phyloP scores from a whole-genome alignment of 2,113 vertebrate genomes.

The Alexandromys fortis region DNA sequence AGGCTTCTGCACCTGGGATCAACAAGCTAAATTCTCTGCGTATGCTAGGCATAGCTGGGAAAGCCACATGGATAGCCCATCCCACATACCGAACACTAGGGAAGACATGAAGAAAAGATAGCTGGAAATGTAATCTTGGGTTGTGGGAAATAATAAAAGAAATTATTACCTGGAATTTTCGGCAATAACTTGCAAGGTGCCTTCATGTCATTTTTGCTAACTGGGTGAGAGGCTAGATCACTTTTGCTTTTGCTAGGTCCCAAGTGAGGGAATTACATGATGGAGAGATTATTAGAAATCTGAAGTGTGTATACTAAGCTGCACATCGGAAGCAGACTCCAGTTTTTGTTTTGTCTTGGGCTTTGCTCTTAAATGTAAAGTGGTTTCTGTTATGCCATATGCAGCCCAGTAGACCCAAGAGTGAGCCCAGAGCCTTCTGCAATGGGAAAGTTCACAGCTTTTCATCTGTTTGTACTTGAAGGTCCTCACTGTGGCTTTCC shows the following conservation, averaged over 20 bases:
- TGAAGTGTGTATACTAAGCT: background rate
- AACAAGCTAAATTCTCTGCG: background rate
- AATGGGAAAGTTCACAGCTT: background rate
- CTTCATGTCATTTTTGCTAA: background rate
- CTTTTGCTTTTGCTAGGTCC: background rate
- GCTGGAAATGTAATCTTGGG: background rate
- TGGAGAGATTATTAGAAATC: background rate
- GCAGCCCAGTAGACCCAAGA: background rate
- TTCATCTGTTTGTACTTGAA: background rate
- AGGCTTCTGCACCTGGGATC: background rate
- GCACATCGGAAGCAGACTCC: background rate
- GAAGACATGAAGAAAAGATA: background rate
- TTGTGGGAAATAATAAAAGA: background rate
- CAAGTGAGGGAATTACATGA: background rate
- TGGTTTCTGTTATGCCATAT: background rate
- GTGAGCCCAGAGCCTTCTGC: background rate
- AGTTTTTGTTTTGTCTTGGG: background rate
- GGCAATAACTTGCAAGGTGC: background rate
- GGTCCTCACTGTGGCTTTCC: background rate
- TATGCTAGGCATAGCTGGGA: background rate
- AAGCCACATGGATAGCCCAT: rapidly evolving
- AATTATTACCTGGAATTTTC: background rate
- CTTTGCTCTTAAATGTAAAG: background rate
- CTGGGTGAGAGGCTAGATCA: background rate
- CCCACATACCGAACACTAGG: background rate